Evolutionary conservation across 2,888 invertebrate species (phyloP).

Genomic region (Rhagophthalmus giganteus): DNA sequence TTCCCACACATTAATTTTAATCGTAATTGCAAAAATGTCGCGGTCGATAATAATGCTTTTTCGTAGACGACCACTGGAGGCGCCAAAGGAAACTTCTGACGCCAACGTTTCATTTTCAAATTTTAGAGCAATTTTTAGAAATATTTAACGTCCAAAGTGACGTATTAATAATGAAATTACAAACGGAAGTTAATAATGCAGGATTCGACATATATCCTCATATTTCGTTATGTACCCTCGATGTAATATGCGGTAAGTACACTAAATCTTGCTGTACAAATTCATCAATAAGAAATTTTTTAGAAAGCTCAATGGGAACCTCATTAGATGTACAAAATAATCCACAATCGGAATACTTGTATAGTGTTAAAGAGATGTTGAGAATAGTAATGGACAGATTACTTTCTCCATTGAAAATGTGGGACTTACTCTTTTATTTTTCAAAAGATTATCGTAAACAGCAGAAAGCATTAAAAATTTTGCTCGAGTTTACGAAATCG

Average conservation of each 20-base stretch:
- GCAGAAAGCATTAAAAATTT: slow-evolving; percentile 53
- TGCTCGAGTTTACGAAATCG: slow-evolving; percentile 60
- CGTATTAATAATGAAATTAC: slow-evolving; percentile 26
- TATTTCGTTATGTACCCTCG: slow-evolving; percentile 34
- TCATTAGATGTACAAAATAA: slow-evolving; percentile 71
- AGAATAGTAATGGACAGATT: slow-evolving; percentile 40
- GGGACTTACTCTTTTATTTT: slow-evolving; percentile 56
- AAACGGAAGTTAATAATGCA: slow-evolving; percentile 19
- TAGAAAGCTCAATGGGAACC: slow-evolving; percentile 66
- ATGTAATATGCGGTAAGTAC: slow-evolving; percentile 42
- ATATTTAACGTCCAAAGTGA: slow-evolving; percentile 23
- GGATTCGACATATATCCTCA: slow-evolving; percentile 37
- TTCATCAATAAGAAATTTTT: not conserved
- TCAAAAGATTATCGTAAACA: slow-evolving; percentile 63
- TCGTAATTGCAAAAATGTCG: not conserved
- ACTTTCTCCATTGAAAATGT: slow-evolving; percentile 56
- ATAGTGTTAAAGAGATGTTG: slow-evolving; percentile 63
- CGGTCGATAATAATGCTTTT: slow-evolving; percentile 52
- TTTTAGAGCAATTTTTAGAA: slow-evolving; percentile 30
- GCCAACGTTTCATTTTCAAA: too few relatives aligned
- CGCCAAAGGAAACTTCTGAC: slow-evolving; percentile 71
- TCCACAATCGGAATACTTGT: slow-evolving; percentile 70
- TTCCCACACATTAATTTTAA: not conserved
- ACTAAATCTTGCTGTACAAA: not conserved
- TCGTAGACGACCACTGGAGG: slow-evolving; percentile 59